Base-by-base conservation (phyloP, 2,888 invertebrate species). In the Octodonta nipae region DNA sequence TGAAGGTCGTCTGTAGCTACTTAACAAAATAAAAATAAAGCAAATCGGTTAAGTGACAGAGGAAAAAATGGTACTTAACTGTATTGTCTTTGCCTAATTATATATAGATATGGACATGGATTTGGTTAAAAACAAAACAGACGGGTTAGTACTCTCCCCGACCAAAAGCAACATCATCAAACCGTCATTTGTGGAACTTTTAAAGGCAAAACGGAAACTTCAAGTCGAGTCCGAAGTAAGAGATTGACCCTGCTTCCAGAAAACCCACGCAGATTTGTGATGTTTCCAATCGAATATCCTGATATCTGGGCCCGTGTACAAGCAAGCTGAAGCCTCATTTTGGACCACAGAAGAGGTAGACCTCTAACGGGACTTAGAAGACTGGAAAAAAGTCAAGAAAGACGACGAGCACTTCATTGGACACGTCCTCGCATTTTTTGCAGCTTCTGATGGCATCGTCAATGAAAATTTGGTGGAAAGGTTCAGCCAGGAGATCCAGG, bases 291-390 rank as follows among this genome's bases (percentile, higher is more conserved):
- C 41, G 73, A 92, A 60, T 95, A 92, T 61, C 83, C 80, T 8
- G 96, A 96, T 53, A 89, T 99, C 45, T 99, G 96, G 95, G 67
- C 78, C 42, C 42, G 92, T 93, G 85, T 98, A 99, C 67, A 98
- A 99, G 61, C 91, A 95, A 66, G 98, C 98, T 0, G 93, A 92
- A 55, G 96, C 98, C 8, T 96, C 95, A 0, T 96, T 99, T 61
- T 98, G 98, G 98, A 95, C 95, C 0, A 92, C 81, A 0, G 96
- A 98, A 58, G 98, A 99, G 69, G 96, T 98, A 3, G 91, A 93
- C 61, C 65, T 95, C 13, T 84, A 89, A 0, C 88, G 88, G 65
- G 98, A 98, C 54, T 47, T 82, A 36, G 55, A 61, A 4, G 83
- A 98, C 56, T 98, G 98, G 98, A 74, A 78, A 7, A 35, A 43